A percentile compares a stretch with the other conserved stretches of the same genome.
phyloP scores from a whole-genome alignment of 2,888 invertebrate genomes.

The Labia minor region DNA sequence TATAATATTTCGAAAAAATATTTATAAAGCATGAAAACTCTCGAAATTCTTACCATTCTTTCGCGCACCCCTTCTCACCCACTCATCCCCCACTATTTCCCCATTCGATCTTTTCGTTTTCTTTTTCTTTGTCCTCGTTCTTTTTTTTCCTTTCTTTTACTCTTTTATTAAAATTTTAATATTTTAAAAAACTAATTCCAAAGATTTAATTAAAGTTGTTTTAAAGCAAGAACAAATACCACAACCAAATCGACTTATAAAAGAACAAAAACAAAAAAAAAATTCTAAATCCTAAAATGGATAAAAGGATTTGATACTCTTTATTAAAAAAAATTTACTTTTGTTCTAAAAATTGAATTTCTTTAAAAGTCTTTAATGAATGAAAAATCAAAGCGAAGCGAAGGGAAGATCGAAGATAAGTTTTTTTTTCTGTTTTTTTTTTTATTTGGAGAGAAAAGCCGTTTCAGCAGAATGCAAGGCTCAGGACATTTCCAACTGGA shows the following conservation, averaged over 20 bases:
- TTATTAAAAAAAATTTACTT: conserved; percentile 3
- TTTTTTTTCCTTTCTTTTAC: conserved; percentile 13
- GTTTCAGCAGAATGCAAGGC: background rate
- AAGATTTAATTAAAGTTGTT: background rate
- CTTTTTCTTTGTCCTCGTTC: background rate
- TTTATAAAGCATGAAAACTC: too few relatives aligned
- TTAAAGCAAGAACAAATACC: background rate
- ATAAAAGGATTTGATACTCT: conserved; percentile 9
- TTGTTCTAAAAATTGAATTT: conserved; percentile 15
- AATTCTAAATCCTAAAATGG: conserved; percentile 14
- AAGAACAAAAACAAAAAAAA: background rate
- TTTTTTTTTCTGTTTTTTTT: background rate
- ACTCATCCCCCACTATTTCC: conserved; percentile 14
- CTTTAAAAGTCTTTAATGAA: conserved; percentile 5
- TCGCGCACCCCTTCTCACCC: conserved; percentile 2
- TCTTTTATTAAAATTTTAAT: background rate
- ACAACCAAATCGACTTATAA: background rate
- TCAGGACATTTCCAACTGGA: conserved; percentile 1
- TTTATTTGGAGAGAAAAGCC: background rate
- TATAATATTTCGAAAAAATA: too few relatives aligned
- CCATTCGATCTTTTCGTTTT: background rate
- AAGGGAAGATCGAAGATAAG: conserved; percentile 7
- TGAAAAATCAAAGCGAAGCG: background rate
- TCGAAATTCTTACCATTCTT: background rate
- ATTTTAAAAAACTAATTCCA: background rate